Evolutionary conservation across 2,113 vertebrate species (phyloP).

Genomic region (Glareola pratincola): DNA sequence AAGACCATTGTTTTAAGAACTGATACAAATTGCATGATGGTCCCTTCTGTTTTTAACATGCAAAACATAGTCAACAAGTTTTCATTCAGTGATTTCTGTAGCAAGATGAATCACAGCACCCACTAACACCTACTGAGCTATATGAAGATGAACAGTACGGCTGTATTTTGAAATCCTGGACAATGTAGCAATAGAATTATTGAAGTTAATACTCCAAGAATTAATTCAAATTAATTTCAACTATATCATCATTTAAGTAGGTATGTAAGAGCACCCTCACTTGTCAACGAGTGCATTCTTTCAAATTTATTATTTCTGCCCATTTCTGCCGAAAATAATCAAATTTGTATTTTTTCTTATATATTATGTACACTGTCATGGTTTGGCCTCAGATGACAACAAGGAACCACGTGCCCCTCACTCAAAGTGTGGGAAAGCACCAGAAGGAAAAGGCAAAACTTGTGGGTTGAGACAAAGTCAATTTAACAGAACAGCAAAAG

Average conservation of each 20-base stretch:
- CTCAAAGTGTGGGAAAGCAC: too few species aligned
- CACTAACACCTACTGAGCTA: neutral
- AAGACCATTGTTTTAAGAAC: neutral
- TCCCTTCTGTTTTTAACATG: neutral
- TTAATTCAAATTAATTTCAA: neutral
- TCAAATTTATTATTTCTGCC: neutral
- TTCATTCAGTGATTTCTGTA: neutral
- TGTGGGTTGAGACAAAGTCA: too few species aligned
- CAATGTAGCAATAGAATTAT: neutral
- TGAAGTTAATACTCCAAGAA: neutral
- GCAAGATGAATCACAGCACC: neutral
- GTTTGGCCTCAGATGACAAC: too few species aligned
- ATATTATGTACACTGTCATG: neutral
- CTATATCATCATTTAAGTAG: neutral
- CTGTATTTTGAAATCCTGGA: neutral
- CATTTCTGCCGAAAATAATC: neutral
- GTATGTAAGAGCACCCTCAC: neutral
- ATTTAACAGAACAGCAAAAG: too few species aligned
- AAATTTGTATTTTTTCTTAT: neutral
- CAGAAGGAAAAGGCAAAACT: too few species aligned
- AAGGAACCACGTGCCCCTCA: too few species aligned
- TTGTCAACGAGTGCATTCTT: neutral
- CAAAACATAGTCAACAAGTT: neutral
- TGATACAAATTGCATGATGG: neutral
- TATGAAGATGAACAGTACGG: neutral